A percentile compares a stretch with the other conserved stretches of the same genome.
These are phyloP conservation scores for Oryzias celebensis DNA, from an alignment of 2,113 vertebrate species.

Conservation along the genomic window DNA sequence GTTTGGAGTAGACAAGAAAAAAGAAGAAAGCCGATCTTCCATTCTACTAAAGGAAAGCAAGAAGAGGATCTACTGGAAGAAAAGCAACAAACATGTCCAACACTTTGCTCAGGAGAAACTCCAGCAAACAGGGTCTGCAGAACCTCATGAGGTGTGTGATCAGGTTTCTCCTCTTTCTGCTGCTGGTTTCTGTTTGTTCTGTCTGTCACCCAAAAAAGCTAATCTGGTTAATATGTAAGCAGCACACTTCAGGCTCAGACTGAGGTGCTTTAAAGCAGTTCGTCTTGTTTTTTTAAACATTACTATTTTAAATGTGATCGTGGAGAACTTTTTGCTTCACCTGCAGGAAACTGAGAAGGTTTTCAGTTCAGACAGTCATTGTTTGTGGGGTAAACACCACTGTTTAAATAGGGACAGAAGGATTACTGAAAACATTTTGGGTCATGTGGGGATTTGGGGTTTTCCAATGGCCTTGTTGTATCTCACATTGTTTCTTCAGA, in stretches of 20 bases:
- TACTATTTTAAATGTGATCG: too few relatives aligned
- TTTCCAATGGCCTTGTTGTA: constrained; percentile 16
- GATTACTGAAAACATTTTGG: constrained; percentile 58
- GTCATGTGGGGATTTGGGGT: constrained; percentile 39
- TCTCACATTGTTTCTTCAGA: constrained; percentile 10
- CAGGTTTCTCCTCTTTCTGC: neutral
- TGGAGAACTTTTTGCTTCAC: neutral
- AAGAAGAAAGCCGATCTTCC: constrained; percentile 18
- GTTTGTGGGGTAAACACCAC: constrained; percentile 10
- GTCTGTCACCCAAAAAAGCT: constrained; percentile 16
- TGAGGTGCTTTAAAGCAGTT: neutral
- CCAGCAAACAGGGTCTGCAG: constrained; percentile 85
- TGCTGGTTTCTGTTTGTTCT: constrained; percentile 29
- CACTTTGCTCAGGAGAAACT: constrained; percentile 80
- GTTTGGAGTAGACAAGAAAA: constrained; percentile 9
- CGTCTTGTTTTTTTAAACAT: too few relatives aligned
- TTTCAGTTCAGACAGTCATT: neutral
- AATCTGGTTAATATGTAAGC: constrained; percentile 38
- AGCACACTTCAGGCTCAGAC: neutral
- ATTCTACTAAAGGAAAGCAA: constrained; percentile 12
- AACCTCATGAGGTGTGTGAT: constrained; percentile 82
- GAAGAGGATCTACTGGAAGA: constrained; percentile 20
- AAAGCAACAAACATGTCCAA: constrained; percentile 64
- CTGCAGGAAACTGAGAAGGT: neutral
- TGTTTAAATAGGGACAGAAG: constrained; percentile 39